Conservation (phyloP, 1,140 invertebrate genomes). For the Drosophila lini region DNA sequence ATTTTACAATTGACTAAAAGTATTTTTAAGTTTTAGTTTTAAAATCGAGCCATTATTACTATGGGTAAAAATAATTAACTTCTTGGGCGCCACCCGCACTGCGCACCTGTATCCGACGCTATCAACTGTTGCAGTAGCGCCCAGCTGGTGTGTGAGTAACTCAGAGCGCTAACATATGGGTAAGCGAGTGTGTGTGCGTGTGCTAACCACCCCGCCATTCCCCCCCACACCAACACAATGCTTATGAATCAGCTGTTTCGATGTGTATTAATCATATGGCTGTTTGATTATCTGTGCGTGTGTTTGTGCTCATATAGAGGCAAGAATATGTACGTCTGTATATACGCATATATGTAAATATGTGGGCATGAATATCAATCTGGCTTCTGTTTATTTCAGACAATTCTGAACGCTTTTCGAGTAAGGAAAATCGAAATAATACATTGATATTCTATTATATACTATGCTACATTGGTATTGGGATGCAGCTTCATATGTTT, state of each 20-base stretch:
- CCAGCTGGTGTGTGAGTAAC: constrained; percentile 68
- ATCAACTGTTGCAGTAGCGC: constrained; percentile 72
- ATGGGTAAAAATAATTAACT: not conserved
- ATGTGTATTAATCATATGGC: constrained; percentile 76
- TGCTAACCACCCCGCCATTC: constrained; percentile 16
- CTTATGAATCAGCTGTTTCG: constrained; percentile 77
- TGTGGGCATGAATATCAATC: constrained; percentile 43
- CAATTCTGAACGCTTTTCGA: constrained; percentile 27
- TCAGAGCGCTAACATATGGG: constrained; percentile 41
- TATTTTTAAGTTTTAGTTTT: not conserved
- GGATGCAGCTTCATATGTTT: not conserved
- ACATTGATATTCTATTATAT: constrained; percentile 20
- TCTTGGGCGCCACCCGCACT: constrained; percentile 15
- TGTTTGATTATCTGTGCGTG: constrained; percentile 39
- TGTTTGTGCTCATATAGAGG: constrained; percentile 20
- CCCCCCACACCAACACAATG: constrained; percentile 7
- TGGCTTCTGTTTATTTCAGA: constrained; percentile 43
- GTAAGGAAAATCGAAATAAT: constrained; percentile 31
- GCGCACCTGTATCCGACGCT: constrained; percentile 50
- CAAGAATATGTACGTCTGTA: constrained; percentile 13
- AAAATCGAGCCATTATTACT: too few species aligned
- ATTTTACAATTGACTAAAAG: too few species aligned
- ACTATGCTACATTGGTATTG: not conserved
- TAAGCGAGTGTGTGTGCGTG: constrained; percentile 17
- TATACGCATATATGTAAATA: constrained; percentile 14